Percentiles rank a stretch among this genome's conserved stretches.
Evolutionary conservation across 1,140 invertebrate species (phyloP).

Genomic region (Macrobrachium rosenbergii): DNA sequence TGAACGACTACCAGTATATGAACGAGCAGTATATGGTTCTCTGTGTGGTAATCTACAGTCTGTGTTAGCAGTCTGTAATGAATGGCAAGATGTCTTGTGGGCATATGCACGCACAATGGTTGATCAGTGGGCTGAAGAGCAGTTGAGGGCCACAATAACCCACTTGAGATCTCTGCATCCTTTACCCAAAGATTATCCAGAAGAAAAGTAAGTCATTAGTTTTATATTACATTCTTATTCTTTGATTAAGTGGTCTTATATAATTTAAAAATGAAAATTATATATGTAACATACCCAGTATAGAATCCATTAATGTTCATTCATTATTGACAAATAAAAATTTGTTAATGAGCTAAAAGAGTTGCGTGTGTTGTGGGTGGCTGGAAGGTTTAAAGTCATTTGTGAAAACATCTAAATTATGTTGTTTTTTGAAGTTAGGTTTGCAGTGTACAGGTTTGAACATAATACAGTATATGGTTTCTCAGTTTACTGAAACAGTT

Average conservation of each 20-base stretch:
- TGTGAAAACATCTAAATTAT: too few relatives aligned
- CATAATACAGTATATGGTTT: too few relatives aligned
- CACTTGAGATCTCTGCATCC: slow-evolving; percentile 67
- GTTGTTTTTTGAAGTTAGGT: too few relatives aligned
- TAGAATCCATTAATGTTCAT: neutral
- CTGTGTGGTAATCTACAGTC: slow-evolving; percentile 87
- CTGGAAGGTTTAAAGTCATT: too few relatives aligned
- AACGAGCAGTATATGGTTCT: slow-evolving; percentile 79
- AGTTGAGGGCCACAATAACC: slow-evolving; percentile 74
- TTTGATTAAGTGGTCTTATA: too few relatives aligned
- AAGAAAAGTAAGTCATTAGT: slow-evolving; percentile 75
- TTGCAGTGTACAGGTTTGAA: too few relatives aligned
- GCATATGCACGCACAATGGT: slow-evolving; percentile 86
- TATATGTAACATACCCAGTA: neutral
- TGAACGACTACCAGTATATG: slow-evolving; percentile 70
- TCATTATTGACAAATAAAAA: neutral
- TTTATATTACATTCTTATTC: neutral
- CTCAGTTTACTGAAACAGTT: too few relatives aligned
- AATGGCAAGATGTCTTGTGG: slow-evolving; percentile 94
- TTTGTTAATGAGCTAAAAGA: too few relatives aligned
- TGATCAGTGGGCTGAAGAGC: slow-evolving; percentile 86
- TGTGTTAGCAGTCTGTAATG: slow-evolving; percentile 80
- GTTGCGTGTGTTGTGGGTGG: too few relatives aligned
- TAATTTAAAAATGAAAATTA: neutral
- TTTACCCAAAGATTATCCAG: slow-evolving; percentile 85